phyloP scores from a whole-genome alignment of 1,140 invertebrate genomes.

The Dendroctonus ponderosae region DNA sequence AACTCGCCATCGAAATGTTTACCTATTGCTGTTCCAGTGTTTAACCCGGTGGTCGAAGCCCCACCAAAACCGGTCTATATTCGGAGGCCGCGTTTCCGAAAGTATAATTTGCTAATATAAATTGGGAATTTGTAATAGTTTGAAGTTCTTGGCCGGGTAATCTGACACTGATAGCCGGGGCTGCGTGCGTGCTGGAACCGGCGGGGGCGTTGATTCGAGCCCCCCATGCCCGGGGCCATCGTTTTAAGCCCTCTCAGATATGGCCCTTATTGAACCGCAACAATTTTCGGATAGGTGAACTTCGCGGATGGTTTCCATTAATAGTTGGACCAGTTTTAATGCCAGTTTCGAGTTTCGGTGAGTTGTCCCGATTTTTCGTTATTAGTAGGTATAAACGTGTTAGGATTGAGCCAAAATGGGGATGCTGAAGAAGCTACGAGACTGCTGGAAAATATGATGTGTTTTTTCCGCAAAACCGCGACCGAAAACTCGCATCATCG shows the following conservation, averaged over 20 bases:
- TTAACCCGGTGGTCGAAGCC: too few relatives aligned
- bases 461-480: too few relatives aligned
- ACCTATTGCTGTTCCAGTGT: too few relatives aligned
- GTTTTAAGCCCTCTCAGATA: constrained; percentile 15
- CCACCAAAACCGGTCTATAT: constrained; percentile 8
- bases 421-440: too few relatives aligned
- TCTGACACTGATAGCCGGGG: constrained; percentile 27
- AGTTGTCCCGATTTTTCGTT: too few relatives aligned
- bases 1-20: too few relatives aligned
- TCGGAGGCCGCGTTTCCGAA: constrained; percentile 12
- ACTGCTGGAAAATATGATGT: too few relatives aligned
- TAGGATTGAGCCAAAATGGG: too few relatives aligned
- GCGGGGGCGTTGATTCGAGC: too few relatives aligned
- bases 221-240: constrained; percentile 3
- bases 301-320: constrained; percentile 3
- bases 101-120: constrained; percentile 34
- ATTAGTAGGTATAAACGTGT: too few relatives aligned
- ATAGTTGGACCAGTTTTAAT: background rate
- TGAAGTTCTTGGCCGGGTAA: constrained; percentile 23
- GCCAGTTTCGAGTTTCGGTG: too few relatives aligned
- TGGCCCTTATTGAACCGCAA: constrained; percentile 24
- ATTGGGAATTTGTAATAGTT: constrained; percentile 36
- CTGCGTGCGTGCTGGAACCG: constrained; percentile 15
- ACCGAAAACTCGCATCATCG: too few relatives aligned
- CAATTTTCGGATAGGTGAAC: constrained; percentile 18